Percentiles rank a stretch among this genome's conserved stretches.
Evolutionary conservation across 92 coral and sea anemone genomes (phyloP).

Genomic region (Porites cylindrica): DNA sequence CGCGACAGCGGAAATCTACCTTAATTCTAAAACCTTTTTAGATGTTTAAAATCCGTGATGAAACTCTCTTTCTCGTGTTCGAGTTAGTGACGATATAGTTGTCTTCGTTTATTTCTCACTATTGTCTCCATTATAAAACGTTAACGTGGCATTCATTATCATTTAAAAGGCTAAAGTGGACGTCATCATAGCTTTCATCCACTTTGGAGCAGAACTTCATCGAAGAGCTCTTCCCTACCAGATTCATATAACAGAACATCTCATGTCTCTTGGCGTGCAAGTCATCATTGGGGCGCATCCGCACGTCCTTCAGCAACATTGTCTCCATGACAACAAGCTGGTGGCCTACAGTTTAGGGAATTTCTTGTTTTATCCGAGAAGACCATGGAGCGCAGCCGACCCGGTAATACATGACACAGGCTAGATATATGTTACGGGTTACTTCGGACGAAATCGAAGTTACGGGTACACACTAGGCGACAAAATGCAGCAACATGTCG

Average conservation of each 20-base stretch:
- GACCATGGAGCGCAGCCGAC: background rate
- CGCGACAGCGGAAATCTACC: too few relatives aligned
- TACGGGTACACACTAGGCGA: too few relatives aligned
- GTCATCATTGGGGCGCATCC: slow-evolving; percentile 80
- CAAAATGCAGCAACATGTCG: too few relatives aligned
- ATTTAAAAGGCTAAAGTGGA: slow-evolving; percentile 45
- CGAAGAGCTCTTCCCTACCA: slow-evolving; percentile 43
- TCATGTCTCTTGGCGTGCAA: slow-evolving; percentile 70
- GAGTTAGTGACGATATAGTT: background rate
- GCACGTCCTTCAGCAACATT: slow-evolving; percentile 76
- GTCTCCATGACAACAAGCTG: slow-evolving; percentile 36
- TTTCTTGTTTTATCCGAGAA: slow-evolving; percentile 72
- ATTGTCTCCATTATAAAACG: slow-evolving; percentile 33
- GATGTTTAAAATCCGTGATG: too few relatives aligned
- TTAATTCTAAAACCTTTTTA: too few relatives aligned
- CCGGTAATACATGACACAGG: background rate
- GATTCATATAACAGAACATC: slow-evolving; percentile 36
- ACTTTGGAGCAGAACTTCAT: slow-evolving; percentile 66
- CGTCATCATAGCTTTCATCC: slow-evolving; percentile 68
- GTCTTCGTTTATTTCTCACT: background rate
- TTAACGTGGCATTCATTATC: too few relatives aligned
- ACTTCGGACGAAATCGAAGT: too few relatives aligned
- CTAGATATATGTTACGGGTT: too few relatives aligned
- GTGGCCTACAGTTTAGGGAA: slow-evolving; percentile 87
- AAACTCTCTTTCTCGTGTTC: too few relatives aligned